A percentile compares a stretch with the other conserved stretches of the same genome.
Conservation (phyloP, 2,113 vertebrate genomes). For the Choloepus hoffmanni region DNA sequence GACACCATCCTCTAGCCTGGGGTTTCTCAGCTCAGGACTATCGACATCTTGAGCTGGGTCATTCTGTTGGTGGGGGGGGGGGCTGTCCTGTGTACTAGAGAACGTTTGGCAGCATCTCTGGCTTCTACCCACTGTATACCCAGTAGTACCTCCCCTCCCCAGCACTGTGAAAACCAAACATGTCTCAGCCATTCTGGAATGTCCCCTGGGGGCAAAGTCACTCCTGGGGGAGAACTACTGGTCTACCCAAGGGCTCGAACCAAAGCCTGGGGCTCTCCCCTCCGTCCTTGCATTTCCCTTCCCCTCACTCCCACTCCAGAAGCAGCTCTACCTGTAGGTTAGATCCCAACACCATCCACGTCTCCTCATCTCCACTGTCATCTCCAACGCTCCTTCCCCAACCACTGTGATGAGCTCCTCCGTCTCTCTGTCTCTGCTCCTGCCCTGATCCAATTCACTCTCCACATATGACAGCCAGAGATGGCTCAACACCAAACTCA, state of each 20-base stretch:
- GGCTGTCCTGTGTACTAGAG: rapidly evolving
- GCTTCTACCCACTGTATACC: neutral
- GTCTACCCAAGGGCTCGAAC: no score
- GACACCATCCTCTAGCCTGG: neutral
- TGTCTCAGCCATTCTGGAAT: neutral
- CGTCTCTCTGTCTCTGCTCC: neutral
- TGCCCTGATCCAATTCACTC: neutral
- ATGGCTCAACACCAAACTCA: no score
- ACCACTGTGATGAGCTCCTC: neutral
- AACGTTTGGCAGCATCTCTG: neutral
- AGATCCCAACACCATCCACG: no score
- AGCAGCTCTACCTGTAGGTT: neutral
- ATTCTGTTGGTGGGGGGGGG: rapidly evolving
- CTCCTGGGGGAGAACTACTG: neutral
- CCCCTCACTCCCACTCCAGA: neutral
- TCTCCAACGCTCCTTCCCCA: rapidly evolving
- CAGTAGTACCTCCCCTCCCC: no score
- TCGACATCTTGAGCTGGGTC: neutral
- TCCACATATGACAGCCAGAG: no score
- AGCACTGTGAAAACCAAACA: neutral
- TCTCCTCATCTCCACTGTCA: rapidly evolving
- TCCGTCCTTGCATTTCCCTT: rapidly evolving
- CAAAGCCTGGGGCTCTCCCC: neutral
- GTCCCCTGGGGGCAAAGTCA: neutral
- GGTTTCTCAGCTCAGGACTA: neutral